A percentile compares a stretch with the other conserved stretches of the same genome.
Conservation (phyloP, 53 echinoderm and acorn worm genomes). For the Mesocentrotus franciscanus region DNA sequence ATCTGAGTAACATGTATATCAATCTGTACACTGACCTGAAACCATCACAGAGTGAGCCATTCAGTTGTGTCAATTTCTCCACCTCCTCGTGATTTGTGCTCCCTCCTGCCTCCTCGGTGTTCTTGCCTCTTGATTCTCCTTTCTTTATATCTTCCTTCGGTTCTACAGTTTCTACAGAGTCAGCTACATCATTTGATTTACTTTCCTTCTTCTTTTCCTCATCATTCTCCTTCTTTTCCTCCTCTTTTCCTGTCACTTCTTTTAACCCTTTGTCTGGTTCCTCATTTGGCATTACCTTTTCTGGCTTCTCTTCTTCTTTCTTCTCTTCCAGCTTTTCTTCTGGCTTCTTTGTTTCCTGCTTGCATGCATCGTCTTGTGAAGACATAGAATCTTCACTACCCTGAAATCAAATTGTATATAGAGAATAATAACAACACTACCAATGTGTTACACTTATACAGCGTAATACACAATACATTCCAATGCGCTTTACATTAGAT, state of each 20-base stretch:
- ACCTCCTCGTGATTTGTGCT: conserved; percentile 32
- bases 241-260: not conserved
- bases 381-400: conserved; percentile 51
- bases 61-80: conserved; percentile 50
- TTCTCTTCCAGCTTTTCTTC: conserved; percentile 28
- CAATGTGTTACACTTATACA: no score
- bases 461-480: no score
- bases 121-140: conserved; percentile 33
- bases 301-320: conserved; percentile 27
- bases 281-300: not conserved
- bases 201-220: conserved; percentile 32
- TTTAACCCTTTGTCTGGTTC: not conserved
- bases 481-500: no score
- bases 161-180: not conserved
- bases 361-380: not conserved
- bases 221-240: conserved; percentile 41
- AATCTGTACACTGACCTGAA: conserved; percentile 61
- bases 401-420: not conserved
- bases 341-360: not conserved
- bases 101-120: conserved; percentile 19
- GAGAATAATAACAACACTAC: not conserved
- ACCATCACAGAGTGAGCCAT: conserved; percentile 63
- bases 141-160: conserved; percentile 27
- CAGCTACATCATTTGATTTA: conserved; percentile 39
- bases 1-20: no score